phyloP scores from a whole-genome alignment of 2,113 vertebrate species.

The Prunella himalayana region DNA sequence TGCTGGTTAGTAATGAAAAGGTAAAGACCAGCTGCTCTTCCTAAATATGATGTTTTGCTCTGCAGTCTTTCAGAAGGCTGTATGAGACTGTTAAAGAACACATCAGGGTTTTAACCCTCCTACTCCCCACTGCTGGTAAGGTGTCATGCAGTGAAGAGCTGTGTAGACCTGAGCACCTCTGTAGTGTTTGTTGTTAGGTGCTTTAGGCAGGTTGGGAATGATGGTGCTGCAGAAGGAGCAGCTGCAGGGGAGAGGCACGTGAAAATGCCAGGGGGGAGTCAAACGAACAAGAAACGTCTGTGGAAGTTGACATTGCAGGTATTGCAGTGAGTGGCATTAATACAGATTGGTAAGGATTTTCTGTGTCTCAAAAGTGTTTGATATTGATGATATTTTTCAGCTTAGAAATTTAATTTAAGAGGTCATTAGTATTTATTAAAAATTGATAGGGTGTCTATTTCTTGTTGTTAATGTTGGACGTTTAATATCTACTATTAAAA shows the following conservation, averaged over 20 bases:
- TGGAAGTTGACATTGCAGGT: not conserved
- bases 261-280: not conserved
- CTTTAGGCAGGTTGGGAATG: not conserved
- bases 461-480: not conserved
- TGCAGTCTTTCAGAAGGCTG: not conserved
- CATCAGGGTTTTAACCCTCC: not conserved
- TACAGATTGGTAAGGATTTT: not conserved
- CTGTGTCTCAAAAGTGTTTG: not conserved
- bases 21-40: not conserved
- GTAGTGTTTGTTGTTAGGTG: not conserved
- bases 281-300: not conserved
- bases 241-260: not conserved
- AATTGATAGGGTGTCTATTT: not conserved
- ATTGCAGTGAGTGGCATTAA: not conserved
- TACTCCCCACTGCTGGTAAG: not conserved
- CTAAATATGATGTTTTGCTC: not conserved
- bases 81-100: not conserved
- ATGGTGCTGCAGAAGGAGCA: fast-evolving
- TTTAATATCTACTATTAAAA: not conserved
- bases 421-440: constrained; percentile 13
- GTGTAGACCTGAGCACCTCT: not conserved
- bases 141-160: not conserved
- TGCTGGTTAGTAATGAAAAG: not conserved
- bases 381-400: not conserved
- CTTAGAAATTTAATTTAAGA: not conserved